phyloP scores from a whole-genome alignment of 2,888 invertebrate species.

The Metellina segmentata region DNA sequence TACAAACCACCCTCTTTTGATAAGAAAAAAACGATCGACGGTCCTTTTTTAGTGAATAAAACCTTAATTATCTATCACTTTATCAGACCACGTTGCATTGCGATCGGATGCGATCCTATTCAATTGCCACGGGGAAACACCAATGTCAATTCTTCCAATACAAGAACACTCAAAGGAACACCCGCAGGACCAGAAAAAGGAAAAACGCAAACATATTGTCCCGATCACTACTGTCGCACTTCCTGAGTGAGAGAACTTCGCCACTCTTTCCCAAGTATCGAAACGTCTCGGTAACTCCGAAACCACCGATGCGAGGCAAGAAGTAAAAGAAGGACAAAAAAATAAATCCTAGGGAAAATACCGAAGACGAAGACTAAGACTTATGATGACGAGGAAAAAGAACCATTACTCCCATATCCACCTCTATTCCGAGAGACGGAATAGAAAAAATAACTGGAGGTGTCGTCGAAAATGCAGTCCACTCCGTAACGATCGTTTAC shows the following conservation, averaged over 20 bases:
- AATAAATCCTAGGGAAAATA: constrained; percentile 45
- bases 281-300: constrained; percentile 44
- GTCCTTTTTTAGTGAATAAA: too few species aligned
- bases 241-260: background rate
- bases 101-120: too few species aligned
- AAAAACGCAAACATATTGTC: constrained; percentile 20
- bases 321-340: constrained; percentile 12
- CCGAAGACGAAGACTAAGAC: constrained; percentile 65
- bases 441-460: constrained; percentile 53
- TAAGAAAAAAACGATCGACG: too few species aligned
- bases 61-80: too few species aligned
- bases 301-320: constrained; percentile 28
- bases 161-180: background rate
- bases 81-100: too few species aligned
- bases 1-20: too few species aligned
- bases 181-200: background rate
- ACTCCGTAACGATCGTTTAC: constrained; percentile 73
- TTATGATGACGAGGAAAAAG: constrained; percentile 71
- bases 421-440: constrained; percentile 46
- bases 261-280: constrained; percentile 16
- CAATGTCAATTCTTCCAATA: background rate
- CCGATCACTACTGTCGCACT: constrained; percentile 20
- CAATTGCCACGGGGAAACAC: too few species aligned
- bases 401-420: constrained; percentile 73
- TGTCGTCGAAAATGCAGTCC: constrained; percentile 74